Evolutionary conservation across 1,140 invertebrate species (phyloP), one percentile per base, ranked within the genome.

Genomic region (Triops cancriformis): DNA sequence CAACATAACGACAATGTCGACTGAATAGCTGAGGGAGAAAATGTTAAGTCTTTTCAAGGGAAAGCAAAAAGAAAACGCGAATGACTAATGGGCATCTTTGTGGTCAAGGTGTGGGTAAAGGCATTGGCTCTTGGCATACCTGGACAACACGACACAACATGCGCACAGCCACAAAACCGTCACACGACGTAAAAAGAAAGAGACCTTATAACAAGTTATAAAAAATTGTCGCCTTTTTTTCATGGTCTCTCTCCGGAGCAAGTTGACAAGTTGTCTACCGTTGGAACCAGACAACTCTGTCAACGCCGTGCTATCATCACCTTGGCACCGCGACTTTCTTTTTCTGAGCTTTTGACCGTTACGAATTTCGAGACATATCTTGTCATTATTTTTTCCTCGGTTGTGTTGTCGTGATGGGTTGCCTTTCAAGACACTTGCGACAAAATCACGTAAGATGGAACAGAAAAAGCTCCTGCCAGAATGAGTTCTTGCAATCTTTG

Each of bases 31-130:
- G 14, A 64, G 23, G n/a, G n/a, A 23, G 23, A 64, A 64, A 64
- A 64, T 64, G 51, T 64, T 23, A 64, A 64, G 18, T 64, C 23
- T 23, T 3, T n/a, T 18, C 5, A 23, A 64, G 23, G 51, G 51
- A 64, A 64, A 64, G 18, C 14, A 64, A 64, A 23, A 23, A 64
- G 51, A 64, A 64, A 64, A n/a, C 1, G 51, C 51, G 23, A 64
- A 64, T 64, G 51, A 64, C 51, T 64, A 64, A 64, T 64, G 51
- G 51, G 51, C 51, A 64, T 64, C 51, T 64, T 64, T 64, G 51
- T 64, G 51, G 51, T 64, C 51, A 64, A 64, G 51, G 51, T 64
- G 51, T 64, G 51, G 51, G n/a, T 64, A 64, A 64, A 64, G 51
- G 51, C 51, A 64, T 64, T 64, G 51, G 51, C 51, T 64, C 18